These are phyloP conservation scores for Nymphicus hollandicus DNA, from an alignment of 2,113 vertebrate species.

Conservation along the genomic window DNA sequence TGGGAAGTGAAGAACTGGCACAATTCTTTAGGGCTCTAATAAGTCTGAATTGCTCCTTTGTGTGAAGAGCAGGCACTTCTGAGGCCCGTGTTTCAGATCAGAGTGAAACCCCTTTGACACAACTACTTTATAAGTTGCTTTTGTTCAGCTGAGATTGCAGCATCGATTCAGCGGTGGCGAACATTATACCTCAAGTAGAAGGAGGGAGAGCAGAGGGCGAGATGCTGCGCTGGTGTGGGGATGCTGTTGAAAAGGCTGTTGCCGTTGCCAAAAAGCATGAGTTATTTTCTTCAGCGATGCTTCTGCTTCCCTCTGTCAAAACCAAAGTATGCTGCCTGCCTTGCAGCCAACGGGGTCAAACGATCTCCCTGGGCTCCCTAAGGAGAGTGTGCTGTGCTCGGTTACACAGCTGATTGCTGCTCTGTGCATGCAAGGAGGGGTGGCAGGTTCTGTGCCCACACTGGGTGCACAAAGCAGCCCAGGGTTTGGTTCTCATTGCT, in stretches of 20 bases:
- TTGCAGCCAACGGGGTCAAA: background rate
- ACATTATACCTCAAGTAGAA: background rate
- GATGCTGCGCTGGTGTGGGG: background rate
- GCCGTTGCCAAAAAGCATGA: background rate
- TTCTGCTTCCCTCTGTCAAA: background rate
- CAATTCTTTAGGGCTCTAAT: background rate
- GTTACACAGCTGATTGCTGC: background rate
- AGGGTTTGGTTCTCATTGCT: background rate
- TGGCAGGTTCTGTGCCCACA: background rate
- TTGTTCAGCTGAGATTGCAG: background rate
- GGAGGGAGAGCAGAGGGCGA: background rate
- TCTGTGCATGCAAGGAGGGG: background rate
- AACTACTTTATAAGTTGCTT: background rate
- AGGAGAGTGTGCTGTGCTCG: background rate
- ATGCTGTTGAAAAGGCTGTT: constrained; percentile 10
- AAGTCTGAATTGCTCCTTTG: constrained; percentile 36
- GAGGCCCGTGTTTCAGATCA: background rate
- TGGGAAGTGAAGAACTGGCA: background rate
- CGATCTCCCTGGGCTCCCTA: background rate
- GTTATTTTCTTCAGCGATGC: background rate
- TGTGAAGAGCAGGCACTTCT: background rate
- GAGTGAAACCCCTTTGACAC: background rate
- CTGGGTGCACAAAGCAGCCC: background rate
- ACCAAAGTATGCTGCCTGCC: constrained; percentile 15
- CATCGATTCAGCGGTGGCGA: background rate